Evolutionary conservation across 2,113 vertebrate species (phyloP), one percentile per base, ranked within the genome.

Genomic region (Notarius quadriscutis): DNA sequence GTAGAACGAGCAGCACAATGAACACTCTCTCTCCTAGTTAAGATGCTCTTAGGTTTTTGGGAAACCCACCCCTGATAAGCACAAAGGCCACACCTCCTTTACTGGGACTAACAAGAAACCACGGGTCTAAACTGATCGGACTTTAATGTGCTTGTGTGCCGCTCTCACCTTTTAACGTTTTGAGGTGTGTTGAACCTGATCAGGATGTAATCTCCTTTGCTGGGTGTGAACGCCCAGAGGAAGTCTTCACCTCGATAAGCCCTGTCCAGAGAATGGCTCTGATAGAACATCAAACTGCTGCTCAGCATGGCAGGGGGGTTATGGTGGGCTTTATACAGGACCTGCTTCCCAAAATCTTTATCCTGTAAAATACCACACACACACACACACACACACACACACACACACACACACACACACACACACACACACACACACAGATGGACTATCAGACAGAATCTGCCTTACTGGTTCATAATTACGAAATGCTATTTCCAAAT

Each of bases 341-440:
- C 92, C 22, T 97, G 96, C 80, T 97, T 97, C 5, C 96, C 97
- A 87, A 99, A 99, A 91, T 98, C 97, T 91, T 97, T 98, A 92
- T 99, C 98, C 98, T 99, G 88, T 15, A 87, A 9, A 2, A 53
- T 7, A 58, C 15, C 48, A 9, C 10, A 62, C 48, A 57, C 6
- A 72, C 7, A 74, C 79, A 72, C 7, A 74, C 79, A 86, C 20
- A 84, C 34, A 41, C 34, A 34, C 34, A 2, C 34, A 41, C 41
- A 86, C 20, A 84, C 34, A 41, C 34, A 34, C 34, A 2, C 34
- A 41, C 48, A 9, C 10, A 62, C 48, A 57, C 6, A 72, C 7
- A 74, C 79, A 72, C 7, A 74, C 79, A 86, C 20, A 84, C 34
- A 41, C 34, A 34, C 34, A 2, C 34, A 41, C 41, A 81, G 30